Conservation (phyloP, 2,113 vertebrate genomes). For the Platichthys stellatus region DNA sequence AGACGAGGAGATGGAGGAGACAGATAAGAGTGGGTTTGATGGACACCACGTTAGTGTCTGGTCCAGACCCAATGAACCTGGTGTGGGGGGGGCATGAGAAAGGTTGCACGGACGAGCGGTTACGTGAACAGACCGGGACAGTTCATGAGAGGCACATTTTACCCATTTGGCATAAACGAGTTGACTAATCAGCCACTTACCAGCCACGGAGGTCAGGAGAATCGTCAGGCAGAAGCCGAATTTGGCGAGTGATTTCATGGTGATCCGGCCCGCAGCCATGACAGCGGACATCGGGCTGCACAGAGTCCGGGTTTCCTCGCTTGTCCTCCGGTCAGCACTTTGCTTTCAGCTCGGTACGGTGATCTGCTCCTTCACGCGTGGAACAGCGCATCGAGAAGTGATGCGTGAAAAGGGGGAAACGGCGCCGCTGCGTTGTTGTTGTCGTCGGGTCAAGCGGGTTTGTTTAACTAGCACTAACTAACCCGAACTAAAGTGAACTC, state of each 20-base stretch:
- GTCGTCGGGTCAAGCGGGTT: background rate
- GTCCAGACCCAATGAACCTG: background rate
- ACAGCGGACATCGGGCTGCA: slow-evolving; percentile 17
- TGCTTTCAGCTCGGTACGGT: slow-evolving; percentile 63
- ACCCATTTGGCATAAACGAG: background rate
- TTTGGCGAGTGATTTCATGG: slow-evolving; percentile 67
- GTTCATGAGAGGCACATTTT: slow-evolving; percentile 17
- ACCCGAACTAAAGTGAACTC: slow-evolving; percentile 19
- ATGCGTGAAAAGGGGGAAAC: background rate
- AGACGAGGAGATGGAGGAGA: slow-evolving; percentile 15
- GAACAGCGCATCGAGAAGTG: slow-evolving; percentile 49
- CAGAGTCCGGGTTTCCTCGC: slow-evolving; percentile 27
- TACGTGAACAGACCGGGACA: background rate
- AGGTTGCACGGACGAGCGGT: no score
- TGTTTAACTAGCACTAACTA: background rate
- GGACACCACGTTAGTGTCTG: background rate
- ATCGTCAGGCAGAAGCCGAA: slow-evolving; percentile 69
- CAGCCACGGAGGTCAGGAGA: slow-evolving; percentile 74
- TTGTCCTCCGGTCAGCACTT: background rate
- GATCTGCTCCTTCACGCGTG: slow-evolving; percentile 36
- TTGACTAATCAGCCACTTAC: slow-evolving; percentile 61
- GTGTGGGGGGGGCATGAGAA: no score
- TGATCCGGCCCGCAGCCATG: slow-evolving; percentile 63
- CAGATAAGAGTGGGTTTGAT: background rate
- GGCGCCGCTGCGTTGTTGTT: background rate